Evolutionary conservation across 2,888 invertebrate genomes (phyloP), one percentile per base, ranked within the genome.

Genomic region (Phaedon cochleariae): DNA sequence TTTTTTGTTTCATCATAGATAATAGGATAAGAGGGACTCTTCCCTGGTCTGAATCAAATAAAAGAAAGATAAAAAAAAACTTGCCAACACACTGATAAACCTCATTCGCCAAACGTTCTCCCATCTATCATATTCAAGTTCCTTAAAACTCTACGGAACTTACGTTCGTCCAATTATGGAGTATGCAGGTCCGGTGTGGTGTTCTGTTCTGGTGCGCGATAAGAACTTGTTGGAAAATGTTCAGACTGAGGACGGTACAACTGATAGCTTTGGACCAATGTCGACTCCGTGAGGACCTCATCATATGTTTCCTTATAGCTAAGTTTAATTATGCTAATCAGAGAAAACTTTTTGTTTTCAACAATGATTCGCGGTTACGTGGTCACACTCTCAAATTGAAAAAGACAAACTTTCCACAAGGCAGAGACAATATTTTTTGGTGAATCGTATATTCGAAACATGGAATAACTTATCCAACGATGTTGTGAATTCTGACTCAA

Each of bases 51-150:
- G n/a, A n/a, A n/a, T n/a, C n/a, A n/a, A n/a, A n/a, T n/a, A n/a
- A n/a, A n/a, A n/a, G n/a, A n/a, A n/a, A n/a, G n/a, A n/a, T n/a
- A n/a, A n/a, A n/a, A n/a, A n/a, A n/a, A n/a, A n/a, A n/a, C n/a
- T n/a, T n/a, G 53, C 53, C 31, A 53, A 29, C 53, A 53, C 53
- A 53, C 31, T 53, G 53, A 53, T 53, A 9, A 7, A 53, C 53
- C 53, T 29, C 53, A 53, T 53, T 10, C 31, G 29, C 31, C 22
- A 53, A 53, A 53, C 53, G 12, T 53, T 53, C 31, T 31, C 53
- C 53, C 34, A 53, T 53, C 53, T 53, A 31, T 53, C 29, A 12
- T 29, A 53, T 53, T 52, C 52, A 22, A 52, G 52, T 52, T 52
- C 52, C 52, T 12, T 52, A 52, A 52, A 52, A 52, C 52, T 52